Base-by-base conservation (phyloP, 2,113 vertebrate species). In the Uria aalge region DNA sequence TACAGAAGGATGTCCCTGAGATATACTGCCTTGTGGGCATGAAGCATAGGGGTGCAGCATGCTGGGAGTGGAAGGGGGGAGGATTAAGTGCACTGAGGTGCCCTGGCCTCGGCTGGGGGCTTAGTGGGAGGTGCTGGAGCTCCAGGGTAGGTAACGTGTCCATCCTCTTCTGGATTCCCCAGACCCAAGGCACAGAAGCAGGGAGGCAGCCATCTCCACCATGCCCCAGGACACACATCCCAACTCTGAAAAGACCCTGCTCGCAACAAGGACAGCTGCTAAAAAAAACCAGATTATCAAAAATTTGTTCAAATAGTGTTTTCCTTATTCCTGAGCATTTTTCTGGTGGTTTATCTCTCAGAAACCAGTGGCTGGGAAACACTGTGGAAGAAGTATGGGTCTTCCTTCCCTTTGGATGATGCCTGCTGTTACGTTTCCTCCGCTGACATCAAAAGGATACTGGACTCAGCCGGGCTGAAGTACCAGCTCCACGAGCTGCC, bases 331-430 rank as follows among this genome's bases (percentile, higher is more conserved):
- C 55, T 78, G 73, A 91, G 13, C 8, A 32, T 80, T 93, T 66
- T 95, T 93, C 24, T 85, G 9, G 30, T 86, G 23, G 36, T 79
- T 96, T 72, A 13, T 90, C 88, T 79, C 94, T 68, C 85, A 99
- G 99, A 93, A 90, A 73, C 82, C 45, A 99, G 99, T 7, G 98
- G 99, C 71, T 99, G 99, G 99, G 90, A 92, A 43, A 98, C 78
- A 0, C 96, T 99, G 34, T 99, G 98, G 99, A 96, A 41, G 75
- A 98, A 98, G 27, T 99, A 97, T 1, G 69, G 89, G 9, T 40
- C 85, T 18, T 96, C 98, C 56, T 96, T 99, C 20, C 98, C 98
- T 47, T 36, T 74, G 30, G 56, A 94, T 3, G 98, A 98, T 41
- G 92, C 98, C 62, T 99, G 98, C 96, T 92, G 76, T 29, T 99